phyloP scores from a whole-genome alignment of 2,888 invertebrate species.

The Rutpela maculata region DNA sequence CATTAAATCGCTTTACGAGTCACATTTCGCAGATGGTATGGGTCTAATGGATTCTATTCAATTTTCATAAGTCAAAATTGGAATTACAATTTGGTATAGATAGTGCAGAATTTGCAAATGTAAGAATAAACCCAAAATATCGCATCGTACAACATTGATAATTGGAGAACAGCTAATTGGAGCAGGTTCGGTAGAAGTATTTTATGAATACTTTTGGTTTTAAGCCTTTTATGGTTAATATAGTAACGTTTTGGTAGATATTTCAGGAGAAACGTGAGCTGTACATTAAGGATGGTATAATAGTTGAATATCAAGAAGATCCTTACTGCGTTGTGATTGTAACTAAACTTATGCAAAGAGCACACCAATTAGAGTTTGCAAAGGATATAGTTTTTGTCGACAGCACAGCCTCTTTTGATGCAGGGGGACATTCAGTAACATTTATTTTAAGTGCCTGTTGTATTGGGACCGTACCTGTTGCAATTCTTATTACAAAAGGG shows the following conservation, averaged over 20 bases:
- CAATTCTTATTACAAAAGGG: conserved; percentile 38
- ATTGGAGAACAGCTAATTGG: conserved; percentile 36
- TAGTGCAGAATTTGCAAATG: conserved; percentile 35
- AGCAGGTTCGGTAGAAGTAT: conserved; percentile 1
- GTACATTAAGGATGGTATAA: conserved; percentile 18
- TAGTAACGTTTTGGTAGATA: neutral
- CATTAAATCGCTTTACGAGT: conserved; percentile 33
- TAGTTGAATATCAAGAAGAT: conserved; percentile 28
- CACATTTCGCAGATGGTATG: conserved; percentile 39
- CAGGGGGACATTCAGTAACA: conserved; percentile 29
- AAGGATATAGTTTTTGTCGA: conserved; percentile 32
- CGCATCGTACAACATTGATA: conserved; percentile 36
- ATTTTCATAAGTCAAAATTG: conserved; percentile 42
- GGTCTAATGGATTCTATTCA: conserved; percentile 37
- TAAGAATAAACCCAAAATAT: conserved; percentile 40
- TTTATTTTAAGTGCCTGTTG: conserved; percentile 37
- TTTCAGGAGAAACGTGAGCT: conserved; percentile 15
- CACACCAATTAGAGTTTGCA: conserved; percentile 22
- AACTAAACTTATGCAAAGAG: conserved; percentile 31
- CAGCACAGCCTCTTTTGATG: conserved; percentile 30
- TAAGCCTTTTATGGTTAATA: too few species aligned
- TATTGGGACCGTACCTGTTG: conserved; percentile 40
- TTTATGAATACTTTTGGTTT: too few species aligned
- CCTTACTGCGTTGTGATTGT: conserved; percentile 22
- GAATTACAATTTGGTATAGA: conserved; percentile 40